These are phyloP conservation scores for Styela clava DNA, from an alignment of 23 tunicate species.

Conservation along the genomic window DNA sequence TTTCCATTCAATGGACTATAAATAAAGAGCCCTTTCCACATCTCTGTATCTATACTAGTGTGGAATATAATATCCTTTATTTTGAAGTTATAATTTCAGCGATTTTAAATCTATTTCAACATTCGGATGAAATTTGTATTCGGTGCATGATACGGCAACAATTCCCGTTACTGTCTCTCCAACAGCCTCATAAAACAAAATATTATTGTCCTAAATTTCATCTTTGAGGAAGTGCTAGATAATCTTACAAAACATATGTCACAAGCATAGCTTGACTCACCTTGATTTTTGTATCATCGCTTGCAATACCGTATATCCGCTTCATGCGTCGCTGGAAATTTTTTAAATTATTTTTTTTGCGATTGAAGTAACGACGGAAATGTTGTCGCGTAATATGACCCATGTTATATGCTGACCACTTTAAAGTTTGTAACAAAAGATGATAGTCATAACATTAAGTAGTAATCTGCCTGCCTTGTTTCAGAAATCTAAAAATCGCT, in stretches of 20 bases:
- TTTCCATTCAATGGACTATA: too few species aligned
- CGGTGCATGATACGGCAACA: too few species aligned
- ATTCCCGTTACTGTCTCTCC: too few species aligned
- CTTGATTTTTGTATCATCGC: background rate
- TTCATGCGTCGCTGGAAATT: background rate
- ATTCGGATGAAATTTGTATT: too few species aligned
- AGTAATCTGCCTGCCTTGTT: too few species aligned
- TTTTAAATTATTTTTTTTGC: background rate
- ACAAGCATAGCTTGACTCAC: background rate
- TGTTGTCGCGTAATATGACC: background rate
- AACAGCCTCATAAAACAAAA: background rate
- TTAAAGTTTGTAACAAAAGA: background rate
- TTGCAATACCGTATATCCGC: background rate
- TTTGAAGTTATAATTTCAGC: too few species aligned
- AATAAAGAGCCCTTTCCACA: too few species aligned
- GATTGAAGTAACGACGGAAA: too few species aligned
- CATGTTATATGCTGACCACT: background rate
- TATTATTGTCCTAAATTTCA: background rate
- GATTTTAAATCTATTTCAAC: too few species aligned
- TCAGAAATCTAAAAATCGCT: too few species aligned
- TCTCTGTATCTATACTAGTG: too few species aligned
- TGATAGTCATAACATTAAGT: background rate
- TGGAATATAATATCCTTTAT: too few species aligned
- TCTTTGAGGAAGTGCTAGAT: background rate
- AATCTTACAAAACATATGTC: background rate